These are phyloP conservation scores for Caenorhabditis afra DNA, from an alignment of 2,888 invertebrate species.

Conservation along the genomic window DNA sequence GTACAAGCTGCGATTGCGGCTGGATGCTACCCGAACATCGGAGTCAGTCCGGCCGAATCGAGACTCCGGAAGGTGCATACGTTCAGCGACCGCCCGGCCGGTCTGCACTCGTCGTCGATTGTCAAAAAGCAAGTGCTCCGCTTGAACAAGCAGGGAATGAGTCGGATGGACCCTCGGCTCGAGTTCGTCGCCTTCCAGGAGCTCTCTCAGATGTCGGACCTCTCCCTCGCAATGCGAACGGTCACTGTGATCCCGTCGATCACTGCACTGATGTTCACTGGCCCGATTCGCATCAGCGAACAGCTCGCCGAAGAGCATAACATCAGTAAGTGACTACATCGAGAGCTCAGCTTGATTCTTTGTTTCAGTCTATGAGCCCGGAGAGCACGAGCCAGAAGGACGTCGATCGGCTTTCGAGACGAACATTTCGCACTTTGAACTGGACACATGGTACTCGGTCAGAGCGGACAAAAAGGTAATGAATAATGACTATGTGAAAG, in stretches of 20 bases:
- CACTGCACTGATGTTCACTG: constrained; percentile 88
- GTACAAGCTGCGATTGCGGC: constrained; percentile 92
- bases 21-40: constrained; percentile 92
- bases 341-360: neutral
- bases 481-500: too few relatives aligned
- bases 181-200: constrained; percentile 78
- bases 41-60: constrained; percentile 83
- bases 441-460: constrained; percentile 51
- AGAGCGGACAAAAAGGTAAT: constrained; percentile 23
- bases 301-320: constrained; percentile 63
- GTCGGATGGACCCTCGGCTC: constrained; percentile 60
- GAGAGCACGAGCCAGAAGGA: neutral
- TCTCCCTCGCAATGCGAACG: constrained; percentile 81
- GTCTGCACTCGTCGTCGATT: constrained; percentile 75
- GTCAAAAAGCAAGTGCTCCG: constrained; percentile 67
- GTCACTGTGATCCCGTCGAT: constrained; percentile 89
- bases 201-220: constrained; percentile 63
- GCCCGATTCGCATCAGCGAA: constrained; percentile 82
- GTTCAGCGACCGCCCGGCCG: constrained; percentile 56
- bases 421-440: constrained; percentile 8
- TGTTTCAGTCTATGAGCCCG: constrained; percentile 35
- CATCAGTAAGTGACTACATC: constrained; percentile 55
- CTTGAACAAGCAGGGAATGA: neutral
- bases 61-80: constrained; percentile 76
- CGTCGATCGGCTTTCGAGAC: neutral